Conservation (phyloP, 2,113 vertebrate genomes). For the Plecotus auritus region DNA sequence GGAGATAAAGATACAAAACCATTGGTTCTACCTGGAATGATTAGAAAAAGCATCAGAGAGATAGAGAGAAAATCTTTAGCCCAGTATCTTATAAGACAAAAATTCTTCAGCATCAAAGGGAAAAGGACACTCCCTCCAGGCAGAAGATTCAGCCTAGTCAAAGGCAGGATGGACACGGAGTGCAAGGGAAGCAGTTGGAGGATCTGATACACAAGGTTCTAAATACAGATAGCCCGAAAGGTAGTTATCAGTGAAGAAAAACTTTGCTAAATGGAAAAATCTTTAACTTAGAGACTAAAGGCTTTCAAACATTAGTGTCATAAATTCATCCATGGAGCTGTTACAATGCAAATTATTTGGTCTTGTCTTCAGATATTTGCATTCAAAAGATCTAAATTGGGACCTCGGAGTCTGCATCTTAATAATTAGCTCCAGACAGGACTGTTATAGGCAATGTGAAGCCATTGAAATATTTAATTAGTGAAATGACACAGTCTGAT, state of each 20-base stretch:
- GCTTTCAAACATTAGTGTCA: not conserved
- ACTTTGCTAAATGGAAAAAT: not conserved
- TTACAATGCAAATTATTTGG: not conserved
- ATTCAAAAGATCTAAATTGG: not conserved
- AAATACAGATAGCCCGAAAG: not conserved
- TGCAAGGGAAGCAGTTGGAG: rapidly evolving
- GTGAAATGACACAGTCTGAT: not conserved
- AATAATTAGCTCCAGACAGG: not conserved
- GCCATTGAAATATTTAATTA: not conserved
- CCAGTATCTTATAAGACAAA: not conserved
- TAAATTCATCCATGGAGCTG: not conserved
- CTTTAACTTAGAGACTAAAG: not conserved
- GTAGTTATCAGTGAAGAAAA: too few species aligned
- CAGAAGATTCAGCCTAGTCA: too few species aligned
- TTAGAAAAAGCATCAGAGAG: not conserved
- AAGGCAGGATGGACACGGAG: not conserved
- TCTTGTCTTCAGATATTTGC: not conserved
- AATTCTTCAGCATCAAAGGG: not conserved
- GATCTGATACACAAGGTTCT: rapidly evolving
- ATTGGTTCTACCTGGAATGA: not conserved
- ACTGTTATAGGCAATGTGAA: not conserved
- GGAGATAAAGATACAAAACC: not conserved
- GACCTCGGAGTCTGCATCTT: not conserved
- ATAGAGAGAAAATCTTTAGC: not conserved
- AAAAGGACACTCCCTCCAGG: not conserved